Percentiles rank a stretch among this genome's conserved stretches.
These are phyloP conservation scores for Eristalinus sepulchralis DNA, from an alignment of 2,888 invertebrate species.

Conservation along the genomic window DNA sequence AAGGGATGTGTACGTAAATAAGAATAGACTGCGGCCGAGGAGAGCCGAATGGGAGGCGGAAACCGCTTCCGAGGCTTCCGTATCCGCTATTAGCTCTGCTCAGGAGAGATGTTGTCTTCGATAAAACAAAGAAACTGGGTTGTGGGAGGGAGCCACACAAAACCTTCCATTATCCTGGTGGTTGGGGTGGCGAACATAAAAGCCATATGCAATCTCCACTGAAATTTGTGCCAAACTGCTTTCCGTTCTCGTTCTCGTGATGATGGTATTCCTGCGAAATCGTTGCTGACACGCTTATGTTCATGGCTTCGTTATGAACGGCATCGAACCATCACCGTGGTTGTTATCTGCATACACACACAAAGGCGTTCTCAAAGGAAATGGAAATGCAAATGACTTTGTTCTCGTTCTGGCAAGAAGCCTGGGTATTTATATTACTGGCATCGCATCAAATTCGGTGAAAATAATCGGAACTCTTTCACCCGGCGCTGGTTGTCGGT, in stretches of 20 bases:
- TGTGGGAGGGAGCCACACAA: not conserved
- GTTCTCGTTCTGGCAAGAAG: not conserved
- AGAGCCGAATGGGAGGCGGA: constrained; percentile 45
- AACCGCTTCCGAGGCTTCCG: constrained; percentile 66
- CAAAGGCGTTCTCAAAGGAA: not conserved
- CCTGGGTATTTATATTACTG: not conserved
- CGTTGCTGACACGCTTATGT: not conserved
- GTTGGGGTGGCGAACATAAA: not conserved
- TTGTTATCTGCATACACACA: not conserved
- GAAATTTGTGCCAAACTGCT: not conserved
- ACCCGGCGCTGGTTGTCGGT: not conserved
- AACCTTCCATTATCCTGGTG: not conserved
- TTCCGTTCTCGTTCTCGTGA: not conserved
- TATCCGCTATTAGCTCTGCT: constrained; percentile 60
- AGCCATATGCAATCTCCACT: not conserved
- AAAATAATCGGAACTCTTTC: not conserved
- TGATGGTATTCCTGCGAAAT: not conserved
- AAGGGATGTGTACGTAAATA: constrained; percentile 57
- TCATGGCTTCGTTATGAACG: not conserved
- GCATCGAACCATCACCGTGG: not conserved
- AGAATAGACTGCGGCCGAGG: constrained; percentile 30
- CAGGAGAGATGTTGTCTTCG: constrained; percentile 51
- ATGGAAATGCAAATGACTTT: not conserved
- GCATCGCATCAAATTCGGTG: not conserved
- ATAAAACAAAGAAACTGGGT: constrained; percentile 55